Conservation (phyloP, 2,797 vertebrate genomes). For the Knipowitschia caucasica region DNA sequence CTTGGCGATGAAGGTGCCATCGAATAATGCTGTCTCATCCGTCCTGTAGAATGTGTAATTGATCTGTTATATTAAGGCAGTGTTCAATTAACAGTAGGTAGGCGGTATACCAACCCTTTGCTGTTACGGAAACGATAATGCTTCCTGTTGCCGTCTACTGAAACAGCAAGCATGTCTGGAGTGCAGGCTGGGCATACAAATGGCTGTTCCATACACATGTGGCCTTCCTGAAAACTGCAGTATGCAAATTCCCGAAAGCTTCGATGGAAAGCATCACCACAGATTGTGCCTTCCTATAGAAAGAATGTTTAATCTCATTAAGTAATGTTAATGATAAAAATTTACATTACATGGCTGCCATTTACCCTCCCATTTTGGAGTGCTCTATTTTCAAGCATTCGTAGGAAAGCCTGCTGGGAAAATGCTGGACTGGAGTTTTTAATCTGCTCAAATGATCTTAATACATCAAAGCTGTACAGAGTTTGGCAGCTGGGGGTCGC, state of each 20-base stretch:
- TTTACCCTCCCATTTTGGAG: neutral
- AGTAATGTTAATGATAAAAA: no score
- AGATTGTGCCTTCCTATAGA: neutral
- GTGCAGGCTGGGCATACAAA: conserved; percentile 1
- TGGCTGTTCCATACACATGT: neutral
- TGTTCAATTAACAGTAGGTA: neutral
- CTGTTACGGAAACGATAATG: neutral
- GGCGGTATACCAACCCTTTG: neutral
- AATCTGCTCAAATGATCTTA: conserved; percentile 1
- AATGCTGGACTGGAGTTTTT: neutral
- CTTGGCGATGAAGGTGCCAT: neutral
- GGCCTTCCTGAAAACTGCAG: neutral
- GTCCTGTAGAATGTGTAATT: neutral
- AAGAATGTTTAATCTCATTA: neutral
- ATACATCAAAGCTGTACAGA: conserved; percentile 2
- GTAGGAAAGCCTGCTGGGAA: neutral
- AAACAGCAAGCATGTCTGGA: neutral
- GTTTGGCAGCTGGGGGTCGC: conserved; percentile 5
- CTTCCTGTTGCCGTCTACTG: neutral
- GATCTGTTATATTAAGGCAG: neutral
- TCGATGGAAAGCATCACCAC: neutral
- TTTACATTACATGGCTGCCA: neutral
- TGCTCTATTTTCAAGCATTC: conserved; percentile 3
- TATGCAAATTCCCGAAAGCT: neutral
- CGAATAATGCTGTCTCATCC: neutral